Evolutionary conservation across 2,113 vertebrate species (phyloP).

Genomic region (Prolemur simus): DNA sequence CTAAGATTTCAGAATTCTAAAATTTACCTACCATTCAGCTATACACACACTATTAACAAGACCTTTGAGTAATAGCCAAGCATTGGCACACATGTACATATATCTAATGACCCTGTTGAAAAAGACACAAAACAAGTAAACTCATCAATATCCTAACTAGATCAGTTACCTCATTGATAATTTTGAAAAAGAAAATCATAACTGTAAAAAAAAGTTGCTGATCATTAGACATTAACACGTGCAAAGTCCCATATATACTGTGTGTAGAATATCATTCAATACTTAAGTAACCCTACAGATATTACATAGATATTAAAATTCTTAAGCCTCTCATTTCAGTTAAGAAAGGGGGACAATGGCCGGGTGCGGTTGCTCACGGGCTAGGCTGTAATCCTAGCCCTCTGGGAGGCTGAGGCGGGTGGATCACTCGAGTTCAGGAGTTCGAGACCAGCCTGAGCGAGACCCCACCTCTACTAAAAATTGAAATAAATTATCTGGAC

Average conservation of each 20-base stretch:
- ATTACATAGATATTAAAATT: background rate
- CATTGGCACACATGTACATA: background rate
- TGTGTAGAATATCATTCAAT: background rate
- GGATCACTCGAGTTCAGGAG: too few species aligned
- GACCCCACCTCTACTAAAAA: too few species aligned
- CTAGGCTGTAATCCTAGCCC: too few species aligned
- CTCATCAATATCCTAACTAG: background rate
- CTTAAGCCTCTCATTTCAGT: background rate
- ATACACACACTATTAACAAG: background rate
- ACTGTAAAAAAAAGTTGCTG: background rate
- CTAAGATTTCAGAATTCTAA: background rate
- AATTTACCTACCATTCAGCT: background rate
- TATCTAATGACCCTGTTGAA: background rate
- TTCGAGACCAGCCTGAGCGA: too few species aligned
- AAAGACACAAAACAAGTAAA: background rate
- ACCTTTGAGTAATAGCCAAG: background rate
- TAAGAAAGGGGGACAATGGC: background rate
- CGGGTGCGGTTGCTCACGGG: too few species aligned
- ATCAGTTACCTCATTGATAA: background rate
- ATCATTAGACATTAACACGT: background rate
- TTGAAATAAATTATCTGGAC: too few species aligned
- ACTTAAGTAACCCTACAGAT: background rate
- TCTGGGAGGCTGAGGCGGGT: too few species aligned
- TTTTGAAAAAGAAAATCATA: constrained; percentile 9
- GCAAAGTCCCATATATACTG: background rate